Conservation (phyloP, 2,797 vertebrate genomes). For the Geotrypetes seraphini region DNA sequence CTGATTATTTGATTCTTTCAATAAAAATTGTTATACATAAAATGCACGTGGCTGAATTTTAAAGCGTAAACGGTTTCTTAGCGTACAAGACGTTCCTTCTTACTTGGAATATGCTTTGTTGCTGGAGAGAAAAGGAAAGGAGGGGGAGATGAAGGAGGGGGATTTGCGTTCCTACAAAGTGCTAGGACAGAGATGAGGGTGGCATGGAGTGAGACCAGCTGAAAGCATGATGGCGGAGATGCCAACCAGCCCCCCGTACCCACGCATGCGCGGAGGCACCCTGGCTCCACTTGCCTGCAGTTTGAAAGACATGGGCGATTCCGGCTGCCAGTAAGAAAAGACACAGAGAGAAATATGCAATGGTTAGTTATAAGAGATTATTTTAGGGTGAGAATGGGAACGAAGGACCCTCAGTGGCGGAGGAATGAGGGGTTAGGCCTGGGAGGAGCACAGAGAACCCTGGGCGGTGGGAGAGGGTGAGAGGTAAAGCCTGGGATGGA, state of each 20-base stretch:
- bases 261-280: background rate
- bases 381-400: too few species aligned
- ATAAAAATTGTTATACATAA: too few species aligned
- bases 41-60: background rate
- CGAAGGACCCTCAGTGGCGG: too few species aligned
- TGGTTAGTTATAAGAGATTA: background rate
- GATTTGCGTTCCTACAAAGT: background rate
- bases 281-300: conserved; percentile 6
- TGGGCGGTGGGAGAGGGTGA: too few species aligned
- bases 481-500: too few species aligned
- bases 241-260: conserved; percentile 28
- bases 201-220: background rate
- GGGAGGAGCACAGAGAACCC: too few species aligned
- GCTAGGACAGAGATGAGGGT: background rate
- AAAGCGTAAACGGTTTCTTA: too few species aligned
- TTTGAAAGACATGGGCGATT: conserved; percentile 1
- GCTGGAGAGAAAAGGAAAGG: too few species aligned
- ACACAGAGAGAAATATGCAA: conserved; percentile 17
- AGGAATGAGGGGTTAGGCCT: too few species aligned
- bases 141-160: conserved; percentile 5
- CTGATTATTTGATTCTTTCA: too few species aligned
- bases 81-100: too few species aligned
- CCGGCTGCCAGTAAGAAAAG: conserved; percentile 9
- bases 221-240: conserved; percentile 25
- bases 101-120: too few species aligned